These are phyloP conservation scores for Lethrus apterus DNA, from an alignment of 1,140 invertebrate genomes.

Conservation along the genomic window DNA sequence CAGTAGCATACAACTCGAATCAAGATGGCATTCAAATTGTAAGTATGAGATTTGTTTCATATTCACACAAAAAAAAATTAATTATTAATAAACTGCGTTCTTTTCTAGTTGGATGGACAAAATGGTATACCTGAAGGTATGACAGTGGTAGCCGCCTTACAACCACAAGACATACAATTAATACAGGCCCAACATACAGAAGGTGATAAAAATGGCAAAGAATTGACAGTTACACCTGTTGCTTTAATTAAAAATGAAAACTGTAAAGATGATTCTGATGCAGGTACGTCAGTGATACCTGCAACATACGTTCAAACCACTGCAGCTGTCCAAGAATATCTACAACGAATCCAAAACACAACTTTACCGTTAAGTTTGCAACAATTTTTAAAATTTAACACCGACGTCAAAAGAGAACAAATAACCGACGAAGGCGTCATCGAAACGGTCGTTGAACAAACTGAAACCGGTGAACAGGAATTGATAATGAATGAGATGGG, in stretches of 20 bases:
- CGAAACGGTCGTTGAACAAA: constrained; percentile 23
- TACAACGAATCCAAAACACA: constrained; percentile 39
- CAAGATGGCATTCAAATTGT: constrained; percentile 49
- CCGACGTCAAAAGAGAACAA: constrained; percentile 46
- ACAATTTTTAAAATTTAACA: constrained; percentile 52
- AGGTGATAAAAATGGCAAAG: constrained; percentile 23
- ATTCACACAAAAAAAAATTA: no score
- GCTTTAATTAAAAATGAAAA: constrained; percentile 48
- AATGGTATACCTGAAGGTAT: constrained; percentile 50
- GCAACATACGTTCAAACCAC: constrained; percentile 38
- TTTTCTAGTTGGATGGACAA: constrained; percentile 45
- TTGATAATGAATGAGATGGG: constrained; percentile 24
- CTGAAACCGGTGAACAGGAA: constrained; percentile 12
- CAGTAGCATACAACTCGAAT: constrained; percentile 60
- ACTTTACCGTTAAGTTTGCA: constrained; percentile 44
- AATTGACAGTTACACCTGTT: constrained; percentile 41
- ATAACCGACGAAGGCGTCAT: constrained; percentile 36
- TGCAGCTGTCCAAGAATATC: constrained; percentile 45
- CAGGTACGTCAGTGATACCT: constrained; percentile 29
- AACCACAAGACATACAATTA: constrained; percentile 58
- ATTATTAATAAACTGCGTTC: no score
- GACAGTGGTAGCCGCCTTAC: constrained; percentile 55
- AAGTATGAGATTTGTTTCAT: no score
- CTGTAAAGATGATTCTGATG: constrained; percentile 32
- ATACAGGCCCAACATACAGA: constrained; percentile 31